Evolutionary conservation across 2,797 vertebrate genomes (phyloP), one percentile per base, ranked within the genome.

Genomic region (Cirrhinus molitorella): DNA sequence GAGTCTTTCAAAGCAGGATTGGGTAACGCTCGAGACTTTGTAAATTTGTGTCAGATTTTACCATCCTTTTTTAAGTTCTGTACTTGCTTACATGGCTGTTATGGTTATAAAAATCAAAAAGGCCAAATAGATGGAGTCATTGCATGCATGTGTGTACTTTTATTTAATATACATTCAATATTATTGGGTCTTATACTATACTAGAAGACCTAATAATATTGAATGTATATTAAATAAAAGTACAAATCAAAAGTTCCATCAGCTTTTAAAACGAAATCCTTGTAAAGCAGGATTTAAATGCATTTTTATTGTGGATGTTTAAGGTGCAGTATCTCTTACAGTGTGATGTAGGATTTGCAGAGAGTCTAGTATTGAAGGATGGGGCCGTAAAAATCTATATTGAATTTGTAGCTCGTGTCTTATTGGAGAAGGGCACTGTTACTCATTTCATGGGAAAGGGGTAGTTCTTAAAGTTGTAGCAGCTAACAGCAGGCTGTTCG

Each of bases 1-100:
- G 80, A 71, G 73, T 87, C 90, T 92, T 92, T 91, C 87, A 88
- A 91, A 90, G 87, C 83, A 49, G 88, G 88, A 91, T 93, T 88
- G 83, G 23, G 75, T 63, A 63, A 78, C 70, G n/a, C 89, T 81
- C 61, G 14, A 59, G 34, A 72, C 73, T 83, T 83, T 79, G 47
- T 72, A 31, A 65, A 68, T 34, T 81, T 61, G 34, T 55, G 47
- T 68, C 59, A 17, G 21, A 49, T 47, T 80, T 82, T 37, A 34
- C 65, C 9, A 0, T 9, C 16, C 34, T 85, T 81, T 83, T 63
- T 86, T 55, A n/a, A 67, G 10, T 86, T 87, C 21, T 80, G 51
- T 79, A 73, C 79, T 75, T 67, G 79, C 65, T 45, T 83, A 37
- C 49, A 23, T 47, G 51, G 67, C 77, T 84, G 51, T 88, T 81